Base-by-base conservation (phyloP, 2,113 vertebrate genomes). In the Perognathus longimembris region DNA sequence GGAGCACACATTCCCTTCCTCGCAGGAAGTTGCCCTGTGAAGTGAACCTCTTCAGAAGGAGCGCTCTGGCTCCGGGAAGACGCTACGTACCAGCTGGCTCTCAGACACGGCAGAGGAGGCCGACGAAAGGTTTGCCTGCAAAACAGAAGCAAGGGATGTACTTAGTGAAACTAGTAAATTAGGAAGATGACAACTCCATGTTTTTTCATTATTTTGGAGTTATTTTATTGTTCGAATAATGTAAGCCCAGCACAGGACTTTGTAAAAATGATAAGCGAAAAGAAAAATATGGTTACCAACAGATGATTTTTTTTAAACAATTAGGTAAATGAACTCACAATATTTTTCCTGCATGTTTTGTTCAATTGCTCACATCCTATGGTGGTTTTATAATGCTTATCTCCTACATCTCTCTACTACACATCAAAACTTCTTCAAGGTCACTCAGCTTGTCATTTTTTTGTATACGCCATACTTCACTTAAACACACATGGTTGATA, bases 101-200 rank as follows among this genome's bases (percentile, higher is more conserved):
- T 98, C 98, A 79, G 97, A 85, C 7, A 95, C 69, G 1, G 83
- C 40, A 42, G 98, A 95, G 26, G 97, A 95, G 0, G 97, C 96
- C 88, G 97, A 98, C 54, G 97, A 97, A 94, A 98, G 98, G 87
- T 97, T 98, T 14, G 99, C 99, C 99, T 99, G 96, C 28, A 97
- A 98, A 95, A 95, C 50, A 76, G 32, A 64, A 97, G 92, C 7
- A 91, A 20, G n/a, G 1, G 66, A 0, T 26, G 5, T 67, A 81
- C 95, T 96, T 96, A 36, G 64, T 83, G 54, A 36, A 88, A 34
- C 22, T 59, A 21, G 66, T 17, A 76, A 59, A 7, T 71, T 74
- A 79, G 15, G 61, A 89, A 82, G 77, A 64, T 40, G 67, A n/a
- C 21, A 59, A 28, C 61, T 36, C 17, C 40, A 24, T 57, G 0